Base-by-base conservation (phyloP, 2,888 invertebrate species). In the Mantis religiosa region DNA sequence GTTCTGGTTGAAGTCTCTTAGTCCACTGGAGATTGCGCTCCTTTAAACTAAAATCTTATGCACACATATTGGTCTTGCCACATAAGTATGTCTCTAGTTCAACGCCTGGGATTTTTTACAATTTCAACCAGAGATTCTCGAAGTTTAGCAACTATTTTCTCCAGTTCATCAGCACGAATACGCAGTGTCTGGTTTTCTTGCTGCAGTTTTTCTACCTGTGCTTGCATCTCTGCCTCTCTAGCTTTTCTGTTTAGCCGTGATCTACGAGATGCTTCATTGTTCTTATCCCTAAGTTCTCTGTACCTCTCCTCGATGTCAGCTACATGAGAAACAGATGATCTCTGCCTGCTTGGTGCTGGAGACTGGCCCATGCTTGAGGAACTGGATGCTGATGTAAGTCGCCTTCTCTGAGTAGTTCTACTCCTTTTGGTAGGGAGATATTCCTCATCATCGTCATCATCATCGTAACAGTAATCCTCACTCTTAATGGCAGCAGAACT, bases 251-350 rank as follows among this genome's bases (percentile, higher is more conserved):
- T 97, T 93, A 95, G 95, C 90, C 97, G 94, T 1, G 97, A 97
- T 91, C 95, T 95, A 91, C 97, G 94, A 83, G 97, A 97, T 84
- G 97, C 97, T 93, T 96, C 96, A 92, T 97, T 97, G 93, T 97
- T 97, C 92, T 96, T 96, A 92, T 96, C 96, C 89, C 97, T 93
- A 90, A 96, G 94, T 92, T 96, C 96, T 87, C 96, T 94, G 92
- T 97, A 97, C 90, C 94, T 95, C 54, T 71, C 54, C 54, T 71
- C 54, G 6, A 71, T 71, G 85, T 85, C 84, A n/a, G 88, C 47
- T 28, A 41, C 89, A 84, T 28, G 47, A 6, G 47, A 82, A 14
- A 28, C 47, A 20, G 89, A 84, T 28, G 54, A 83, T 82, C 82
- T 83, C n/a, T 34, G 25, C 84, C 84, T 84, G 41, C 84, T 87